Evolutionary conservation across 2,888 invertebrate species (phyloP), one percentile per base, ranked within the genome.

Genomic region (Caenorhabditis angaria): DNA sequence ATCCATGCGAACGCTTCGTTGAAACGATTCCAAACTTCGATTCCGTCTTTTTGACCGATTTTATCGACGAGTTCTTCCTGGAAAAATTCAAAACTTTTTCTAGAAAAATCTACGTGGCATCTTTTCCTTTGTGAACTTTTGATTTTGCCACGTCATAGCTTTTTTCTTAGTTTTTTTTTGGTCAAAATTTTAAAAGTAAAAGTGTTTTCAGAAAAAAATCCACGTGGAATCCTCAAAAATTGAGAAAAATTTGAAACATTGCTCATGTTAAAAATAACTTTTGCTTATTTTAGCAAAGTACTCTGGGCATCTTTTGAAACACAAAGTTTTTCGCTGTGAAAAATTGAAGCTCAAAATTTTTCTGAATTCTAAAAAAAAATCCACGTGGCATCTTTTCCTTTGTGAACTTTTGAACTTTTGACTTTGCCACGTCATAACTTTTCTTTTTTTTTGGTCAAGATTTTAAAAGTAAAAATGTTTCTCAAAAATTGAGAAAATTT

Each of bases 1-100:
- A 77, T 67, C 24, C 12, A 67, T 0, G 55, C 22, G 61, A 77
- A 77, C 24, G 64, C 70, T 32, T 70, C 62, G 60, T 77, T 77
- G 64, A 68, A 73, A 55, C 53, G 48, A 1, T 65, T 60, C 70
- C 67, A 77, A 5, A 77, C 58, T 14, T 65, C 61, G 22, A 25
- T 20, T 18, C 65, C 73, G 8, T 64, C 61, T 3, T 0, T n/a
- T 25, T 61, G 50, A 27, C 58, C 65, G 18, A 61, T n/a, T 41
- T 61, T 65, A 29, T 63, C 60, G 24, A 32, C 14, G 20, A 69
- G 51, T 32, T 69, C 64, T 55, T 64, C 64, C 29, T 53, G 18
- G 20, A 29, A n/a, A 8, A 27, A 18, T 20, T 1, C 27, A 48
- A 14, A 24, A n/a, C 14, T 18, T 41, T 58, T 58, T 58, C 5